Evolutionary conservation across 1,140 invertebrate genomes (phyloP), one percentile per base, ranked within the genome.

Genomic region (Nephila pilipes): DNA sequence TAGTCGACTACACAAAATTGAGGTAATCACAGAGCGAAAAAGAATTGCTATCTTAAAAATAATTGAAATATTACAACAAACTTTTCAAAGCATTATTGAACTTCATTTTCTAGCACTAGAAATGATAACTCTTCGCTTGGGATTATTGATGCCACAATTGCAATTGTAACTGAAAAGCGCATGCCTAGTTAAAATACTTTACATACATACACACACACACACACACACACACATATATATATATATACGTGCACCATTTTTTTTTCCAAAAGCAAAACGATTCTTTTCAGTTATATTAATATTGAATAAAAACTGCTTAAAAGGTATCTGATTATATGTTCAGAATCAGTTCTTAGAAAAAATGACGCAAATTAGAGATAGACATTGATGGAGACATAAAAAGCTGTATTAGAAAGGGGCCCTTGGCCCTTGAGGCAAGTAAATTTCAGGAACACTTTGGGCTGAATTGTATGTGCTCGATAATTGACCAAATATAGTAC

Each of bases 181-280:
- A 75, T 75, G 69, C 69, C 69, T 75, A 75, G 69, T 75, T 18
- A 32, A 75, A 75, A 75, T 36, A 32, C 69, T 75, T 75, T 75
- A 75, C 69, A 75, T 75, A 75, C 20, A 75, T 75, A 32, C 18
- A 75, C 36, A 32, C 18, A 69, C 10, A 69, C 20, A 75, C 36
- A 75, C 36, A 36, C 25, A 75, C 4, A 75, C 25, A 75, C 25
- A 29, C 25, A 75, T 29, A 36, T 12, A 75, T 29, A 75, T 25
- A 75, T 75, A 75, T 32, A 25, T 32, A 5, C 25, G 18, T 20
- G 25, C 14, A 58, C n/a, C n/a, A n/a, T n/a, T n/a, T n/a, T n/a
- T n/a, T n/a, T n/a, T n/a, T n/a, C n/a, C n/a, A n/a, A n/a, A n/a
- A n/a, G n/a, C n/a, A n/a, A n/a, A n/a, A n/a, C n/a, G n/a, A n/a